These are phyloP conservation scores for Oxyruncus cristatus DNA, from an alignment of 2,113 vertebrate species.

Conservation along the genomic window DNA sequence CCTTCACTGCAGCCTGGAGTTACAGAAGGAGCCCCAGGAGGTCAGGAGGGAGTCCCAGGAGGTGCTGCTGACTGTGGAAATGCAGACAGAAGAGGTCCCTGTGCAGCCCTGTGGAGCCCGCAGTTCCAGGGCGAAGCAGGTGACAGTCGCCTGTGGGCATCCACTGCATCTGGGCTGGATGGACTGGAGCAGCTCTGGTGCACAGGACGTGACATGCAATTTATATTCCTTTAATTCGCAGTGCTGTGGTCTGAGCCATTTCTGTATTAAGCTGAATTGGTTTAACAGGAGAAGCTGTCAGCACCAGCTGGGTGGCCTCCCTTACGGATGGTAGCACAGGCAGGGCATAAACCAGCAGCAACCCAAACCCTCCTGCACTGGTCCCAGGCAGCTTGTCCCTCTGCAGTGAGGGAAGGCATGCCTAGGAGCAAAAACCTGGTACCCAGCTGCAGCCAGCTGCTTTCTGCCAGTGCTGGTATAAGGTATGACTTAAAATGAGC, in stretches of 20 bases:
- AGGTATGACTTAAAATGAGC: background rate
- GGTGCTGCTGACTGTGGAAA: background rate
- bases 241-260: background rate
- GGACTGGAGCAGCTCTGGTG: background rate
- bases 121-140: background rate
- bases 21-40: background rate
- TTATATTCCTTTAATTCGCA: background rate
- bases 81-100: background rate
- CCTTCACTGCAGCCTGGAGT: background rate
- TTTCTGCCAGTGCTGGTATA: background rate
- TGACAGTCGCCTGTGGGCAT: background rate
- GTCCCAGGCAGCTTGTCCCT: background rate
- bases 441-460: background rate
- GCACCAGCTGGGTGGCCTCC: background rate
- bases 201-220: accelerated
- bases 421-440: background rate
- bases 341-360: background rate
- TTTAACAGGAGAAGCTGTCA: background rate
- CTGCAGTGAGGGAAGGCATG: background rate
- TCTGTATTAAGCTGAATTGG: background rate
- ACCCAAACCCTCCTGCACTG: background rate
- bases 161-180: background rate
- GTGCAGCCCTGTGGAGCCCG: accelerated
- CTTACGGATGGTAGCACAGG: background rate
- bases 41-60: background rate